Conservation (phyloP, 2,888 invertebrate genomes). For the Sphecodes monilicornis region DNA sequence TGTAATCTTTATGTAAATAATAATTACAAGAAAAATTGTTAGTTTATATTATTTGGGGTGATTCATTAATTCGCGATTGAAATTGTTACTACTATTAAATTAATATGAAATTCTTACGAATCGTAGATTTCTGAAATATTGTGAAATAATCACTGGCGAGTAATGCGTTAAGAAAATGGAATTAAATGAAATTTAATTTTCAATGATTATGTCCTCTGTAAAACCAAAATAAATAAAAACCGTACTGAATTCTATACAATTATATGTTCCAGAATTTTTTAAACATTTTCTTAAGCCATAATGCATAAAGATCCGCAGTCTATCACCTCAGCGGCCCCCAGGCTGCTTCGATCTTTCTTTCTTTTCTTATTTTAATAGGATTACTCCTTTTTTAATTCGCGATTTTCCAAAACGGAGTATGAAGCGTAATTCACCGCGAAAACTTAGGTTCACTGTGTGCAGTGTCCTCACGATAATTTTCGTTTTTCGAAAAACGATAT, state of each 20-base stretch:
- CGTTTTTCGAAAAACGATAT: not conserved
- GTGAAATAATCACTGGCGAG: too few relatives aligned
- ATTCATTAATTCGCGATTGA: too few relatives aligned
- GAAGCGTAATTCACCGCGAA: not conserved
- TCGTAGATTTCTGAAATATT: too few relatives aligned
- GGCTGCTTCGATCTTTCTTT: constrained; percentile 6
- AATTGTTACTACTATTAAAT: too few relatives aligned
- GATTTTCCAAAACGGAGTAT: not conserved
- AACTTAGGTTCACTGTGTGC: not conserved
- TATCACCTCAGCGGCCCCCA: not conserved
- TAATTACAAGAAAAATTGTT: too few relatives aligned
- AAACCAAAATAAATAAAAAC: not conserved
- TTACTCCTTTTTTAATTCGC: constrained; percentile 16
- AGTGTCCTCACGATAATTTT: too few relatives aligned
- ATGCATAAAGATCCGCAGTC: not conserved
- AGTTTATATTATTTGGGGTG: too few relatives aligned
- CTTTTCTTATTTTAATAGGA: not conserved
- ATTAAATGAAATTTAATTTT: too few relatives aligned
- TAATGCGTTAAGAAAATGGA: too few relatives aligned
- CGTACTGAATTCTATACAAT: not conserved
- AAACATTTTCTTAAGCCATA: not conserved
- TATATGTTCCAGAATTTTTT: not conserved
- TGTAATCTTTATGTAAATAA: too few relatives aligned
- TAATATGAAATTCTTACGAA: too few relatives aligned
- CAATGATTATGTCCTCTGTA: not conserved